phyloP scores from a whole-genome alignment of 1,140 invertebrate genomes.

The Drosophila tsacasi region DNA sequence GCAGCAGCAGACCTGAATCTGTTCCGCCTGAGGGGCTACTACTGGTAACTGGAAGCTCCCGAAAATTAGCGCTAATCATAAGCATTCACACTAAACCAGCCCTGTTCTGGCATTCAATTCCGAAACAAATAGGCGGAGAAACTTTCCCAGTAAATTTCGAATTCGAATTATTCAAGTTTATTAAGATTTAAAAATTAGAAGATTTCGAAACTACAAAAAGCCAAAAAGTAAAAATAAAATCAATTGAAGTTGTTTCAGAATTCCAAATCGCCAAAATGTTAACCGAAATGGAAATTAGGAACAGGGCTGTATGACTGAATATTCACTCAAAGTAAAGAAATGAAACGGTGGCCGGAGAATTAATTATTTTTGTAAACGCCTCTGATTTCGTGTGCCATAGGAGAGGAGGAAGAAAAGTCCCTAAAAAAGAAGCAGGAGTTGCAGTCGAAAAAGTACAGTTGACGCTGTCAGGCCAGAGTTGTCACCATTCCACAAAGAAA shows the following conservation, averaged over 20 bases:
- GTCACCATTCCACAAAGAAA: constrained; percentile 51
- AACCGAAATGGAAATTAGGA: constrained; percentile 8
- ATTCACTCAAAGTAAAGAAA: constrained; percentile 54
- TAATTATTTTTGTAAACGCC: constrained; percentile 75
- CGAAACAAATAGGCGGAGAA: not conserved
- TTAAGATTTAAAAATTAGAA: not conserved
- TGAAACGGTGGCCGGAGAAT: constrained; percentile 9
- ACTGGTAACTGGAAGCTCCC: constrained; percentile 37
- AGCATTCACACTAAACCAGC: constrained; percentile 29
- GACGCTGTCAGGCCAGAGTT: constrained; percentile 47
- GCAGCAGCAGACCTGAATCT: constrained; percentile 45
- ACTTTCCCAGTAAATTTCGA: not conserved
- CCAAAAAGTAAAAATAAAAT: not conserved
- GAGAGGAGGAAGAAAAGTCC: constrained; percentile 15
- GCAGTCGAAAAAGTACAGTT: constrained; percentile 41
- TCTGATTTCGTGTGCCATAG: constrained; percentile 79
- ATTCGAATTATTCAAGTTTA: not conserved
- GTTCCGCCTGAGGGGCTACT: constrained; percentile 38
- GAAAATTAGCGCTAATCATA: constrained; percentile 15
- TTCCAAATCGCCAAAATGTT: not conserved
- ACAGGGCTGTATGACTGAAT: constrained; percentile 63
- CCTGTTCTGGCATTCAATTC: constrained; percentile 11
- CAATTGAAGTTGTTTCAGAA: not conserved
- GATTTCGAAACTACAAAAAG: too few relatives aligned
- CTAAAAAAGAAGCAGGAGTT: constrained; percentile 13